phyloP scores from a whole-genome alignment of 2,113 vertebrate species.

The Actenoides lindsayi region DNA sequence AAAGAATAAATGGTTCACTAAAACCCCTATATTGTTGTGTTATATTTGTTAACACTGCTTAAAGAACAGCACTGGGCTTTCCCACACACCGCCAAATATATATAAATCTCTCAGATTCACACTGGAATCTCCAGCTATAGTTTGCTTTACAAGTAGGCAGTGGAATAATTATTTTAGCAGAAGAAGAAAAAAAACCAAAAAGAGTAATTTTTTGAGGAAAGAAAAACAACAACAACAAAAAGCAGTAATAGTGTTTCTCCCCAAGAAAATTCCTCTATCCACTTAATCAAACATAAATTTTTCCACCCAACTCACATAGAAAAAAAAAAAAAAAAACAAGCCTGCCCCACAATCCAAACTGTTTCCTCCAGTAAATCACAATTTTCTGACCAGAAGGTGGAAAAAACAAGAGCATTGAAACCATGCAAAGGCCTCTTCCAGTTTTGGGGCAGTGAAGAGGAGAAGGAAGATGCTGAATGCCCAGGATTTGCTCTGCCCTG shows the following conservation, averaged over 20 bases:
- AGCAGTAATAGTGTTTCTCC: not conserved
- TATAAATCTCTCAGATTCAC: not conserved
- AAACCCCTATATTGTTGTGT: not conserved
- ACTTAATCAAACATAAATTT: not conserved
- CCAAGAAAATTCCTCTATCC: not conserved
- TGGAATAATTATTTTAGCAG: not conserved
- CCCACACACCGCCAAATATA: not conserved
- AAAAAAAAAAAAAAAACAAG: not conserved
- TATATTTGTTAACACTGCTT: not conserved
- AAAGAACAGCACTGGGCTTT: not conserved
- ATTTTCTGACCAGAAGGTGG: not conserved
- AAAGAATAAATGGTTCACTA: not conserved
- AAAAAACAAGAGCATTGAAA: slow-evolving; percentile 32
- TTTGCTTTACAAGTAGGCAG: not conserved
- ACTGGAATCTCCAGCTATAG: not conserved
- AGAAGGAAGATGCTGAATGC: slow-evolving; percentile 29
- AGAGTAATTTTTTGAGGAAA: not conserved
- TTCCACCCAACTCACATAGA: rapidly evolving
- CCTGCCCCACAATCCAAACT: not conserved
- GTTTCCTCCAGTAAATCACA: not conserved
- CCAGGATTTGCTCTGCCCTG: slow-evolving; percentile 67
- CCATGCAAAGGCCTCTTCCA: slow-evolving; percentile 58
- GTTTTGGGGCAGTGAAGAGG: slow-evolving; percentile 24
- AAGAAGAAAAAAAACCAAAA: rapidly evolving
- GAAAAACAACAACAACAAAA: not conserved